These are phyloP conservation scores for Odontocerum albicorne DNA, from an alignment of 2,888 invertebrate genomes.

Conservation along the genomic window DNA sequence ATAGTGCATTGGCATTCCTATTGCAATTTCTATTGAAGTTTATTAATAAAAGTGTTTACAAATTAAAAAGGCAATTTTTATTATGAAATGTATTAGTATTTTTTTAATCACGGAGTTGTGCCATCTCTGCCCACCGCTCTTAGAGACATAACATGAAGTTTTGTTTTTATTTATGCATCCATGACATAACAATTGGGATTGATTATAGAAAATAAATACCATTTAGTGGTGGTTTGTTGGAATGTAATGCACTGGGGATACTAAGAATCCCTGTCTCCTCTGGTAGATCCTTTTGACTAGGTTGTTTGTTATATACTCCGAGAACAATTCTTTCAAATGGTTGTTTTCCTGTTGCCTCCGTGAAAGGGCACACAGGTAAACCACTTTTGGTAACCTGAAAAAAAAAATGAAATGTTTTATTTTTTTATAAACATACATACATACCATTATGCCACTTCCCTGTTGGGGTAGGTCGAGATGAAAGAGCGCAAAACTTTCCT, in stretches of 20 bases:
- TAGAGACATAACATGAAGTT: too few species aligned
- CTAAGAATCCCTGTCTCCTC: slow-evolving; percentile 70
- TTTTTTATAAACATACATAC: background rate
- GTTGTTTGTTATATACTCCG: slow-evolving; percentile 47
- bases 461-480: too few species aligned
- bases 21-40: too few species aligned
- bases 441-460: too few species aligned
- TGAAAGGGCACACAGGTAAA: slow-evolving; percentile 68
- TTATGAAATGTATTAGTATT: too few species aligned
- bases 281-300: slow-evolving; percentile 44
- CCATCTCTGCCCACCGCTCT: too few species aligned
- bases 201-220: slow-evolving; percentile 46
- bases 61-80: too few species aligned
- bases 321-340: slow-evolving; percentile 77
- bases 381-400: slow-evolving; percentile 67
- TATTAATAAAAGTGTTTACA: background rate
- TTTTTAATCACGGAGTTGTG: too few species aligned
- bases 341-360: slow-evolving; percentile 71
- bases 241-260: slow-evolving; percentile 90
- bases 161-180: too few species aligned
- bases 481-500: too few species aligned
- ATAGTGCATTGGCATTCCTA: background rate
- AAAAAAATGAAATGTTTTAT: background rate
- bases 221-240: slow-evolving; percentile 89
- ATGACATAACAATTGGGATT: too few species aligned